A percentile compares a stretch with the other conserved stretches of the same genome.
These are phyloP conservation scores for Epistrophe eligans DNA, from an alignment of 2,888 invertebrate species.

Conservation along the genomic window DNA sequence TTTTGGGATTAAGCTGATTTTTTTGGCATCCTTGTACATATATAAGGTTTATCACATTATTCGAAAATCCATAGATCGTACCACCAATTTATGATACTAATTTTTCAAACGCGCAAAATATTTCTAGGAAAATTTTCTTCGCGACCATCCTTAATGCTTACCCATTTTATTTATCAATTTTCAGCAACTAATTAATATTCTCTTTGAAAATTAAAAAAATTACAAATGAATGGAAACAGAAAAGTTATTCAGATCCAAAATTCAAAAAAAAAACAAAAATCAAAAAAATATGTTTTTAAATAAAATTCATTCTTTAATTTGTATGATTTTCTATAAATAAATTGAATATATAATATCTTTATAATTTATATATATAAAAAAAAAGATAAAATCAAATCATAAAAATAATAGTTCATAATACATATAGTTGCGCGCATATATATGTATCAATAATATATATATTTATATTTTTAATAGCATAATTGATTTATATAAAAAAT, in stretches of 20 bases:
- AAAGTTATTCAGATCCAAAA: not conserved
- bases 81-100: too few species aligned
- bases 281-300: slow-evolving; percentile 68
- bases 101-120: too few species aligned
- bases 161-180: too few species aligned
- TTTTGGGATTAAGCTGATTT: too few species aligned
- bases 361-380: slow-evolving; percentile 45
- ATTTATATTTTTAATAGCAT: slow-evolving; percentile 14
- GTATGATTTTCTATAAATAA: slow-evolving; percentile 72
- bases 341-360: slow-evolving; percentile 46
- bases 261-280: slow-evolving; percentile 19
- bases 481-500: slow-evolving; percentile 27
- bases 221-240: too few species aligned
- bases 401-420: slow-evolving; percentile 62
- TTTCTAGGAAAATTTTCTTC: too few species aligned
- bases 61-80: too few species aligned
- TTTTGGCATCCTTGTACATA: too few species aligned
- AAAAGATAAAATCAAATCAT: slow-evolving; percentile 39
- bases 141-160: too few species aligned
- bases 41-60: too few species aligned
- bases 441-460: slow-evolving; percentile 67
- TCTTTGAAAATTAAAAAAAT: too few species aligned
- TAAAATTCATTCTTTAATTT: slow-evolving; percentile 79
- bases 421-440: slow-evolving; percentile 72
- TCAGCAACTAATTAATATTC: too few species aligned